Conservation (phyloP, 2,797 vertebrate genomes). For the Notolabrus celidotus region DNA sequence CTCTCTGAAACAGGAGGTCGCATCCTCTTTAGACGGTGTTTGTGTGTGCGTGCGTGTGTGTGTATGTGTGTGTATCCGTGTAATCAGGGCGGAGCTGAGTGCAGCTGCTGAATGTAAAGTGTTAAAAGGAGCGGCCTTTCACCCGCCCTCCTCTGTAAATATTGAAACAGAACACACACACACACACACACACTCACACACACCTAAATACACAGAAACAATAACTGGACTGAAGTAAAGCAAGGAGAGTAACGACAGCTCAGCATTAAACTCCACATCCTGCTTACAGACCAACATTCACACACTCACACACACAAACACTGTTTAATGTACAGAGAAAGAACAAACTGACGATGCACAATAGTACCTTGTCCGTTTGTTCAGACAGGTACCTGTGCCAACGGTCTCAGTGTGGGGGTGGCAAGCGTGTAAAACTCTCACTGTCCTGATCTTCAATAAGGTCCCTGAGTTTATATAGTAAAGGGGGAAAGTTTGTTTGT, state of each 20-base stretch:
- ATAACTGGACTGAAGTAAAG: neutral
- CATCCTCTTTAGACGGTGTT: constrained; percentile 46
- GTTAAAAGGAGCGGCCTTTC: constrained; percentile 69
- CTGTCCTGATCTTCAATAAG: too few species aligned
- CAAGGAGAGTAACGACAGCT: constrained; percentile 79
- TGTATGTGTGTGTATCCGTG: constrained; percentile 71
- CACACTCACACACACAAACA: neutral
- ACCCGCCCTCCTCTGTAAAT: constrained; percentile 78
- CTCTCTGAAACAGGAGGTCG: constrained; percentile 21
- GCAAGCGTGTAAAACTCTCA: too few species aligned
- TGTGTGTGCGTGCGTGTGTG: neutral
- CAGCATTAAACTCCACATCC: constrained; percentile 74
- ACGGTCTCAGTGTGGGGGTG: too few species aligned
- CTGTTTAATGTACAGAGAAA: too few species aligned
- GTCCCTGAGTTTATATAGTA: too few species aligned
- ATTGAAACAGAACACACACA: constrained; percentile 72
- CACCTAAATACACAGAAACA: too few species aligned
- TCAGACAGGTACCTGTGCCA: too few species aligned
- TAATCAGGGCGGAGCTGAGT: constrained; percentile 76
- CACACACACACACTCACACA: neutral
- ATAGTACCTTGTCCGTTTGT: too few species aligned
- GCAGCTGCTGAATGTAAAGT: constrained; percentile 66
- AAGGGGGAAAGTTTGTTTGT: too few species aligned
- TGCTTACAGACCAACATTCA: constrained; percentile 20
- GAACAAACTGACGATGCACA: too few species aligned